Evolutionary conservation across 2,797 vertebrate genomes (phyloP).

Genomic region (Tadarida brasiliensis): DNA sequence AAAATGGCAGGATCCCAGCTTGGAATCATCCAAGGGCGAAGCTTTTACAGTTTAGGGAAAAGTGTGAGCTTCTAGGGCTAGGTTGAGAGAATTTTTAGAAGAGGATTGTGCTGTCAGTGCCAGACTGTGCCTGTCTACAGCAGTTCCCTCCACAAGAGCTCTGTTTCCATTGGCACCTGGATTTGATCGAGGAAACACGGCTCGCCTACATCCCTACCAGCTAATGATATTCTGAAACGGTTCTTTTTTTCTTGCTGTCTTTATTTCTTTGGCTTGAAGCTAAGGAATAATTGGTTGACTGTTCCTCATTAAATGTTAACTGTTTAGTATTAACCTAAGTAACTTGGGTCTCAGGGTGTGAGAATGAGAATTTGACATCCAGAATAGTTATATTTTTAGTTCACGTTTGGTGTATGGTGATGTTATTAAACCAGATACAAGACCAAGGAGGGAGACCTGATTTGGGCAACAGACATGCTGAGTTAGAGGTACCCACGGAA

Average conservation of each 20-base stretch:
- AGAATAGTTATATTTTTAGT: neutral
- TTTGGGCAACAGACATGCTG: neutral
- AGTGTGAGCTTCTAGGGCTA: neutral
- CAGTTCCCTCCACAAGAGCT: neutral
- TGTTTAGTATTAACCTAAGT: conserved; percentile 46
- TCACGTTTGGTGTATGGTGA: neutral
- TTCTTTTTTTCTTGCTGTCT: neutral
- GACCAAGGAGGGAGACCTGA: neutral
- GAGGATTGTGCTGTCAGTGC: conserved; percentile 27
- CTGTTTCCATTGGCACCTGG: neutral
- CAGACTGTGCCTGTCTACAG: neutral
- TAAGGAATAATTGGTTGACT: conserved; percentile 32
- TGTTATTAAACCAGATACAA: conserved; percentile 41
- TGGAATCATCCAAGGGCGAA: conserved; percentile 12
- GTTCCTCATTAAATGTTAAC: conserved; percentile 59
- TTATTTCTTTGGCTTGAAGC: conserved; percentile 45
- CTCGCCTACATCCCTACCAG: neutral
- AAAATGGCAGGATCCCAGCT: conserved; percentile 42
- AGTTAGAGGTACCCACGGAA: neutral
- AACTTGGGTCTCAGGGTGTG: neutral
- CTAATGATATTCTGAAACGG: neutral
- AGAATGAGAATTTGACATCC: neutral
- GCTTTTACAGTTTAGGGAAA: conserved; percentile 35
- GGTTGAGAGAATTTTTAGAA: conserved; percentile 38
- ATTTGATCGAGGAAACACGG: conserved; percentile 36